phyloP scores from a whole-genome alignment of 2,113 vertebrate species.

The Speoplatyrhinus poulsoni region DNA sequence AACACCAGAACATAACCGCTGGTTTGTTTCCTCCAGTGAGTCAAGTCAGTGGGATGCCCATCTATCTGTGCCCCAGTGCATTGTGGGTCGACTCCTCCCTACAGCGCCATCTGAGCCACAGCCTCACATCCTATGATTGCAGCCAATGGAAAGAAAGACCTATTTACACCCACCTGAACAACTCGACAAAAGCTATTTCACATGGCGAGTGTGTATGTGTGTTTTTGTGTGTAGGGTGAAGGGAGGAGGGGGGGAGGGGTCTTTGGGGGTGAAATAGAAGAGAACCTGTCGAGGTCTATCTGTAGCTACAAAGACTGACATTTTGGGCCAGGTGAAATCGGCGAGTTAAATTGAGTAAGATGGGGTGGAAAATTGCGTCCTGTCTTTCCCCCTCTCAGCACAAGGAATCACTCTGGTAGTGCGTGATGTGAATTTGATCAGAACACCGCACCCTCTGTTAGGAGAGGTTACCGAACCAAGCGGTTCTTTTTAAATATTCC shows the following conservation, averaged over 20 bases:
- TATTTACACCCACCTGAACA: conserved; percentile 42
- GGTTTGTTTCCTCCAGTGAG: conserved; percentile 38
- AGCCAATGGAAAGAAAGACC: conserved; percentile 22
- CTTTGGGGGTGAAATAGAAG: not conserved
- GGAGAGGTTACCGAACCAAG: conserved; percentile 14
- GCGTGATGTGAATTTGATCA: conserved; percentile 29
- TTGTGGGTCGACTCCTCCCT: conserved; percentile 10
- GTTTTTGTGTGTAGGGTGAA: not conserved
- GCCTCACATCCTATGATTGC: conserved; percentile 27
- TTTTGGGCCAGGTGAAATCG: conserved; percentile 38
- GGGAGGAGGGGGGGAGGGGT: not conserved
- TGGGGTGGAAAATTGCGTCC: conserved; percentile 46
- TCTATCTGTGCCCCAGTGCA: conserved; percentile 1
- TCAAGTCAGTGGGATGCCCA: conserved; percentile 26
- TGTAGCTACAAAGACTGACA: conserved; percentile 36
- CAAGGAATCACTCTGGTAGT: conserved; percentile 17
- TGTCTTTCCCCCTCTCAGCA: conserved; percentile 23
- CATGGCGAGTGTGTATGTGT: conserved; percentile 15
- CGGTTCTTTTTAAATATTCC: conserved; percentile 21
- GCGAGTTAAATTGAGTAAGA: conserved; percentile 43
- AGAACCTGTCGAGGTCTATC: conserved; percentile 19
- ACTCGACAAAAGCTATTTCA: conserved; percentile 30
- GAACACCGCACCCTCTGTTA: conserved; percentile 22
- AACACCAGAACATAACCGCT: conserved; percentile 10
- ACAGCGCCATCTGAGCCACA: conserved; percentile 24